Evolutionary conservation across 2,113 vertebrate species (phyloP), one percentile per base, ranked within the genome.

Genomic region (Chelonoidis abingdonii): DNA sequence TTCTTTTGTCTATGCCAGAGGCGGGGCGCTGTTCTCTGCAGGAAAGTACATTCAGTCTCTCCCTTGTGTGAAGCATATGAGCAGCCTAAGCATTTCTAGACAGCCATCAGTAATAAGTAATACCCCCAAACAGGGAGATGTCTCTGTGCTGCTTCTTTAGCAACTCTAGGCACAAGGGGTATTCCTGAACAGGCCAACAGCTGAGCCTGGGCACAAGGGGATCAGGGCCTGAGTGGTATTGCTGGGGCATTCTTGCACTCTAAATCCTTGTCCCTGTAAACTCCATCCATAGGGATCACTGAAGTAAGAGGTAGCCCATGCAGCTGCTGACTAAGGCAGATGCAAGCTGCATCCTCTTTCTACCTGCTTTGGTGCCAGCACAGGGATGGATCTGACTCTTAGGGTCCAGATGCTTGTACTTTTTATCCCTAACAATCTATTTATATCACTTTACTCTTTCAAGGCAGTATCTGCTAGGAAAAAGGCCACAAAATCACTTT

Each of bases 101-200:
- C 11, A 59, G 84, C 16, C 84, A 13, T 85, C 1, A 4, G 19
- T 83, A 56, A 29, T 44, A 69, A 89, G 31, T 13, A 44, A 14
- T 78, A 78, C 41, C 6, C 44, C 41, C 41, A 84, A 72, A 21
- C 14, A 65, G 22, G 65, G 65, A 50, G 54, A 57, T 5, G 6
- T 29, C 6, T 29, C 6, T 85, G 29, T 25, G 11, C 53, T 1
- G 11, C 11, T 25, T 83, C 53, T 1, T 1, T 3, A 83, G 31
- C 17, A 25, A 31, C 29, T 22, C 16, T 38, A 38, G n/a, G 65
- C 65, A 35, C 6, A 84, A 90, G 4, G n/a, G 27, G 17, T 10
- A 50, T 27, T 87, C 12, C 38, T 17, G 22, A 41, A 11, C 5
- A 0, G 0, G 12, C 4, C 0, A 0, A 57, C 25, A 24, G 2